Conservation (phyloP, 2,113 vertebrate genomes). For the Xenus cinereus region DNA sequence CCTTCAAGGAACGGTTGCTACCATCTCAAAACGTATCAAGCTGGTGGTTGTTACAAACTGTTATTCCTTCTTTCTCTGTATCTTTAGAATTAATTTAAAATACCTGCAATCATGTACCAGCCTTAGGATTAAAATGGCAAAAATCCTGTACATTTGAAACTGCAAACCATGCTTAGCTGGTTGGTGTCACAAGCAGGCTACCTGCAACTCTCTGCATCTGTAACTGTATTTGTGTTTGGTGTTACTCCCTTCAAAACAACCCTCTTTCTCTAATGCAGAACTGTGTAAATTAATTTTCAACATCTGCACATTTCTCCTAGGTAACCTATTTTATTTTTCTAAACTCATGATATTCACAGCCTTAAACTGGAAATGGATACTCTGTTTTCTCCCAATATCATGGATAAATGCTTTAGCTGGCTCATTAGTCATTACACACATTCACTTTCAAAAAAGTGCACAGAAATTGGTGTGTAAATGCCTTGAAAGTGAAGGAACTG, state of each 20-base stretch:
- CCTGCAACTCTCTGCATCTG: not conserved
- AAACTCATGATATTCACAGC: not conserved
- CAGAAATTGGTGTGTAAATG: conserved; percentile 8
- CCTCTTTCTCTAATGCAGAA: not conserved
- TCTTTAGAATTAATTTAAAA: not conserved
- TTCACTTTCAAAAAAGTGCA: not conserved
- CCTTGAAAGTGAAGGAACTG: not conserved
- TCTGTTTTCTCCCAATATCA: not conserved
- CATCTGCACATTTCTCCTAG: not conserved
- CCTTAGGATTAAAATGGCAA: not conserved
- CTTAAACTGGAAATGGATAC: not conserved
- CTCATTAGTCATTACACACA: not conserved
- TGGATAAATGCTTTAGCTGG: not conserved
- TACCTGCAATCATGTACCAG: not conserved
- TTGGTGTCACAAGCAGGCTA: not conserved
- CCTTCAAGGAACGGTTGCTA: not conserved
- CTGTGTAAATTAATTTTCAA: not conserved
- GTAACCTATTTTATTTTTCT: not conserved
- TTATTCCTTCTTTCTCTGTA: not conserved
- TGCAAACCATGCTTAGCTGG: not conserved
- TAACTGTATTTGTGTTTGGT: not conserved
- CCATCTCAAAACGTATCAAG: not conserved
- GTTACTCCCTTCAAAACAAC: not conserved
- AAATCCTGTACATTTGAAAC: not conserved
- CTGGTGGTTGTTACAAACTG: not conserved